Evolutionary conservation across 2,797 vertebrate species (phyloP).

Genomic region (Todus mexicanus): DNA sequence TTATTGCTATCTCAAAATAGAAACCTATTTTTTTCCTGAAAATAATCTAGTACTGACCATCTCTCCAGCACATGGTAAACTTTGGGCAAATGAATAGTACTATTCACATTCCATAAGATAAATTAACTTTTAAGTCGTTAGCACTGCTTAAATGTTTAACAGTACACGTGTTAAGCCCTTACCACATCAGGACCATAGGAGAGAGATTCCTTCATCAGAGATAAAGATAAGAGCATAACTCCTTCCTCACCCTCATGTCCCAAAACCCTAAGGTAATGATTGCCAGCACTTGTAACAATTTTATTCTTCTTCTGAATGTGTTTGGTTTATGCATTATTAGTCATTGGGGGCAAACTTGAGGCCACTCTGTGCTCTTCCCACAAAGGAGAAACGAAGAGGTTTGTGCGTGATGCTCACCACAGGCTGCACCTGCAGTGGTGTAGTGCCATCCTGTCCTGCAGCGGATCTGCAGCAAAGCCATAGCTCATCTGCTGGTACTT

Average conservation of each 20-base stretch:
- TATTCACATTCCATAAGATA: neutral
- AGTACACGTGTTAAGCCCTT: neutral
- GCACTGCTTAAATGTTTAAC: neutral
- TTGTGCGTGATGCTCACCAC: rapidly evolving
- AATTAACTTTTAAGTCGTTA: neutral
- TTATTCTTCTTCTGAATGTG: neutral
- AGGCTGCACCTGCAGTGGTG: neutral
- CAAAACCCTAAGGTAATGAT: neutral
- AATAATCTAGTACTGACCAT: neutral
- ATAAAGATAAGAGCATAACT: neutral
- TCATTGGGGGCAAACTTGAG: neutral
- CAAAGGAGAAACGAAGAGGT: neutral
- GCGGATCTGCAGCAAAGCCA: neutral
- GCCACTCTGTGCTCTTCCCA: neutral
- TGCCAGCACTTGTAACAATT: rapidly evolving
- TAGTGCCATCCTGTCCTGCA: neutral
- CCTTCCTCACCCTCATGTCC: neutral
- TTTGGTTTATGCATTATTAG: neutral
- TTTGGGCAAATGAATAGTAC: neutral
- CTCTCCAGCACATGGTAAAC: neutral
- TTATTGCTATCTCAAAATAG: conserved; percentile 35
- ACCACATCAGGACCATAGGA: neutral
- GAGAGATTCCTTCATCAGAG: neutral
- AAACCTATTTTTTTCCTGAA: neutral
- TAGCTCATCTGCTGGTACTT: neutral